phyloP scores from a whole-genome alignment of 1,140 invertebrate genomes.

The Drosophila insularis region DNA sequence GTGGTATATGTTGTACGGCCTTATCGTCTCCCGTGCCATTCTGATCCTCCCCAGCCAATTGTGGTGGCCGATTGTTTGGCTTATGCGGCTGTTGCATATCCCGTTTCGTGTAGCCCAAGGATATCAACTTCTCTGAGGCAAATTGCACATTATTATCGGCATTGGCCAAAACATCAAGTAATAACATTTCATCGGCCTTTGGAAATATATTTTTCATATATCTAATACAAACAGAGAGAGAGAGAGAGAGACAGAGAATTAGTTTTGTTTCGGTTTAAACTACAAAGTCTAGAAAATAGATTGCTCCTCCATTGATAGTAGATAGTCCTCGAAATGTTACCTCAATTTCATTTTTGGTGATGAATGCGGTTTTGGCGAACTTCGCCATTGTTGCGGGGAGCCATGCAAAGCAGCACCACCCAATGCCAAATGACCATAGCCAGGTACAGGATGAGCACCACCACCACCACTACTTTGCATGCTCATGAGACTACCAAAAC shows the following conservation, averaged over 20 bases:
- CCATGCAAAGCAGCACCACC: conserved; percentile 82
- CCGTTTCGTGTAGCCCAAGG: conserved; percentile 91
- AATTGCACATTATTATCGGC: conserved; percentile 94
- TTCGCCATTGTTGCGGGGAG: conserved; percentile 83
- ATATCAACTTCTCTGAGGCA: conserved; percentile 89
- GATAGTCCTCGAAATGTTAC: conserved; percentile 82
- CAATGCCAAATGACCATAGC: conserved; percentile 10
- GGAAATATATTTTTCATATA: conserved; percentile 96
- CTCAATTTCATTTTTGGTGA: conserved; percentile 96
- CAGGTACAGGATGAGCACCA: conserved; percentile 35
- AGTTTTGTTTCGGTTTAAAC: too few relatives aligned
- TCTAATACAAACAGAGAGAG: conserved; percentile 82
- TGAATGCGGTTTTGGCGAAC: conserved; percentile 87
- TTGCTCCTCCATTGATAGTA: too few relatives aligned
- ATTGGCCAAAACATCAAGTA: conserved; percentile 91
- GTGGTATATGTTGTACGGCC: conserved; percentile 76
- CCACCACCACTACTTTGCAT: conserved; percentile 59
- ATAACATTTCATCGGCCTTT: conserved; percentile 94
- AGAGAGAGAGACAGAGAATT: too few relatives aligned
- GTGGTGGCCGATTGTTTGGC: conserved; percentile 69
- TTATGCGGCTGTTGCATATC: conserved; percentile 84
- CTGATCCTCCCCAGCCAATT: conserved; percentile 51
- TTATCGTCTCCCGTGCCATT: conserved; percentile 20
- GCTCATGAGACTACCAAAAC: conserved; percentile 83
- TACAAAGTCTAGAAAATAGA: too few relatives aligned